Conservation (phyloP, 2,888 invertebrate genomes). For the Muscina levida region DNA sequence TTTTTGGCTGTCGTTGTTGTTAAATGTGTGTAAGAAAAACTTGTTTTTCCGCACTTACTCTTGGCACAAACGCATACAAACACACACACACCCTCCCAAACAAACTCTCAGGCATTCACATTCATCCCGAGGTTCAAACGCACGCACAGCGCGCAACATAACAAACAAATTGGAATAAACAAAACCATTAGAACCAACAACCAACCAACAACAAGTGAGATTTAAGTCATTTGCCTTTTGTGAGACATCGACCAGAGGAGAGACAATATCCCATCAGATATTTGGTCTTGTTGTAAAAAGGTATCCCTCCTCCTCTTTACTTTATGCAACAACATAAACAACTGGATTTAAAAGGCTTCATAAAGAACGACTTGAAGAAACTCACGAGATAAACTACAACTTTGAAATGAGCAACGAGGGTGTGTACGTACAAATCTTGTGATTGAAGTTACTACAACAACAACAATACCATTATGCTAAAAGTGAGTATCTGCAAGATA, state of each 20-base stretch:
- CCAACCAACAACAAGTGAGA: neutral
- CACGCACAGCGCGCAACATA: constrained; percentile 24
- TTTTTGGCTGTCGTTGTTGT: neutral
- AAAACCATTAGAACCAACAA: constrained; percentile 28
- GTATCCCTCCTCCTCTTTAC: no score
- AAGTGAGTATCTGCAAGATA: neutral
- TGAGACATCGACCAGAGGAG: no score
- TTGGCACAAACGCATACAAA: no score
- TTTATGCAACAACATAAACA: constrained; percentile 13
- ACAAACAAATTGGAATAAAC: constrained; percentile 14
- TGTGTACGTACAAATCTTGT: neutral
- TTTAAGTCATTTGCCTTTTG: constrained; percentile 18
- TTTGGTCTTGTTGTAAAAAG: neutral
- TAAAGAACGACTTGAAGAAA: neutral
- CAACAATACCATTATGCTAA: constrained; percentile 1
- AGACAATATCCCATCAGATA: no score
- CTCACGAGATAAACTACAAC: neutral
- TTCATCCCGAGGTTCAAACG: neutral
- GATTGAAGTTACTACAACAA: neutral
- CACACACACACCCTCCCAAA: no score
- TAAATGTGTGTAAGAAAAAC: constrained; percentile 37
- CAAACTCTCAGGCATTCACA: constrained; percentile 11
- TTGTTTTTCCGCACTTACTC: constrained; percentile 55
- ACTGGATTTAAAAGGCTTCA: neutral
- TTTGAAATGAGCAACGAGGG: no score